Evolutionary conservation across 2,797 vertebrate species (phyloP).

Genomic region (Austrolebias charrua): DNA sequence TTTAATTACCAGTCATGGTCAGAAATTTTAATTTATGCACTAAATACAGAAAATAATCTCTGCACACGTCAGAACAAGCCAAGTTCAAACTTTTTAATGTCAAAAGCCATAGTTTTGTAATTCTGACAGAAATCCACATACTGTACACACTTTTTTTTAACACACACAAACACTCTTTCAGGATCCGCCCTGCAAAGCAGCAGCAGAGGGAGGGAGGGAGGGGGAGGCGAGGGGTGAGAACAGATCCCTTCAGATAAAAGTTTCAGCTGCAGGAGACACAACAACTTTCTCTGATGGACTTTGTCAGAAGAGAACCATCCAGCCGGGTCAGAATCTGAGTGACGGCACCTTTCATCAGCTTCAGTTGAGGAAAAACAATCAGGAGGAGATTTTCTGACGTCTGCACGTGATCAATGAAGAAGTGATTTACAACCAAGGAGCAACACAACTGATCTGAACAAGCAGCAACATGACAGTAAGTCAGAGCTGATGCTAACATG

Average conservation of each 20-base stretch:
- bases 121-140: background rate
- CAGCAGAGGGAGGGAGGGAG: constrained; percentile 10
- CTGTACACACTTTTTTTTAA: too few relatives aligned
- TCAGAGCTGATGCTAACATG: background rate
- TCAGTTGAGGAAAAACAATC: too few relatives aligned
- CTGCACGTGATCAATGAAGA: constrained; percentile 38
- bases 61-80: background rate
- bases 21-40: background rate
- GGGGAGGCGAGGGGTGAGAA: constrained; percentile 41
- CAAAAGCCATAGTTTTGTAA: background rate
- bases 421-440: constrained; percentile 17
- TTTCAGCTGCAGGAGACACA: too few relatives aligned
- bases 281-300: constrained; percentile 3
- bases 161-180: background rate
- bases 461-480: constrained; percentile 66
- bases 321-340: background rate
- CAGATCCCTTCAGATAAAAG: too few relatives aligned
- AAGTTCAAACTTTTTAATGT: too few relatives aligned
- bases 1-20: background rate
- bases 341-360: background rate
- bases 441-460: constrained; percentile 4
- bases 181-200: constrained; percentile 30
- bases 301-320: background rate
- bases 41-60: background rate
- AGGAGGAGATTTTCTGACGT: constrained; percentile 15